These are phyloP conservation scores for Lepus townsendii DNA, from an alignment of 2,797 vertebrate genomes.

Conservation along the genomic window DNA sequence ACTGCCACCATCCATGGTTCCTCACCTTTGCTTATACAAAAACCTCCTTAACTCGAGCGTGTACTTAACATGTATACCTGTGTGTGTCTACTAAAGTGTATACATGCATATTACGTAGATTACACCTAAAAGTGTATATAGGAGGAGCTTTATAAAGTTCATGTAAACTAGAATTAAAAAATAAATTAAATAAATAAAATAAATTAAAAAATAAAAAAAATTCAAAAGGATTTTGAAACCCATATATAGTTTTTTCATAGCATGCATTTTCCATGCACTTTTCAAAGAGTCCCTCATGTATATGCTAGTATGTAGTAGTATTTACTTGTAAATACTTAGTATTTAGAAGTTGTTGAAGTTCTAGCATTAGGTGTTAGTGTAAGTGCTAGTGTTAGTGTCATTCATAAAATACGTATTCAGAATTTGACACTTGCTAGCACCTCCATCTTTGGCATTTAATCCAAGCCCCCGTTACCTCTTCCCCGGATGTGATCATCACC, in stretches of 20 bases:
- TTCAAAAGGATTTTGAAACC: no score
- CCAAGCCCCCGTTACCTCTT: background rate
- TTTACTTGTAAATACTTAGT: background rate
- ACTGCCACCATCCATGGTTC: background rate
- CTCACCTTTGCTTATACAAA: background rate
- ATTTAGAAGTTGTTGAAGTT: background rate
- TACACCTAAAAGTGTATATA: no score
- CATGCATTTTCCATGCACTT: no score
- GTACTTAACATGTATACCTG: background rate
- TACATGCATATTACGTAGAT: background rate
- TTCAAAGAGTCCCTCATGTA: background rate
- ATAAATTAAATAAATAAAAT: no score
- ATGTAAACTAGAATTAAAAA: no score
- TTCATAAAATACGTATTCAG: background rate
- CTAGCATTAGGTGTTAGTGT: background rate
- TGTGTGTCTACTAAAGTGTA: background rate
- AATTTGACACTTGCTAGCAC: background rate
- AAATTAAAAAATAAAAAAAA: no score
- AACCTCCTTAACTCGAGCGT: background rate
- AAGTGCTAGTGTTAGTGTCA: background rate
- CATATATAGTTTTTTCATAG: no score
- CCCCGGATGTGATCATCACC: background rate
- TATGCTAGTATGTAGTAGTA: background rate
- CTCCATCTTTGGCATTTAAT: background rate
- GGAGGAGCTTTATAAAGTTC: no score